Conservation (phyloP, 2,113 vertebrate species). For the Manacus vitellinus region DNA sequence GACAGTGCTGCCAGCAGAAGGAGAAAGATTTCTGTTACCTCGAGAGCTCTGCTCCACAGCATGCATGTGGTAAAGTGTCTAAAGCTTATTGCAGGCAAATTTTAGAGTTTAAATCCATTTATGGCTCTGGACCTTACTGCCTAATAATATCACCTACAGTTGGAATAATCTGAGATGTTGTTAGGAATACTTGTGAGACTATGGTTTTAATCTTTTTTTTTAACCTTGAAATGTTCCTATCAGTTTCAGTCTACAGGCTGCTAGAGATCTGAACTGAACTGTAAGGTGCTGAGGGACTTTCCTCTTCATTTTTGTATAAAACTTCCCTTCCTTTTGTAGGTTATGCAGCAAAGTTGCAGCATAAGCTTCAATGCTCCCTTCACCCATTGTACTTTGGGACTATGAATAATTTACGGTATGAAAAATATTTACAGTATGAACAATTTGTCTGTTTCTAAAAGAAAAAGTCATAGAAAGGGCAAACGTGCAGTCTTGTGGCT, state of each 20-base stretch:
- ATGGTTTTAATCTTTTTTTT: neutral
- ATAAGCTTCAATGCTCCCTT: neutral
- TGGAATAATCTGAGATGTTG: neutral
- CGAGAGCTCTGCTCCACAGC: neutral
- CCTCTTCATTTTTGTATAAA: neutral
- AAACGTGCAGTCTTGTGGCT: neutral
- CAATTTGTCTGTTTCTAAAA: neutral
- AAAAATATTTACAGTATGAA: neutral
- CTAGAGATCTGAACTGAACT: neutral
- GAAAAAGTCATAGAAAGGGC: neutral
- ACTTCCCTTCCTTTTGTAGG: neutral
- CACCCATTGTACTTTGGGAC: neutral
- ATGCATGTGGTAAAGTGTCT: neutral
- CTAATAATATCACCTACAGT: neutral
- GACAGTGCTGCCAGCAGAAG: neutral
- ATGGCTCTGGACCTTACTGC: neutral
- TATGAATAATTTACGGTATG: neutral
- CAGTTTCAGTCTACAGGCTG: neutral
- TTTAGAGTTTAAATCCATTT: neutral
- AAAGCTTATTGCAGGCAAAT: neutral
- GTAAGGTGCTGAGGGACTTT: neutral
- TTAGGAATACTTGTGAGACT: constrained; percentile 15
- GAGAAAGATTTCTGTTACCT: neutral
- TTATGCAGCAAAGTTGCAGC: neutral
- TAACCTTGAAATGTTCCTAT: constrained; percentile 10